A percentile compares a stretch with the other conserved stretches of the same genome.
Conservation (phyloP, 92 coral and sea anemone species). For the Umimayanthus chanpuru region DNA sequence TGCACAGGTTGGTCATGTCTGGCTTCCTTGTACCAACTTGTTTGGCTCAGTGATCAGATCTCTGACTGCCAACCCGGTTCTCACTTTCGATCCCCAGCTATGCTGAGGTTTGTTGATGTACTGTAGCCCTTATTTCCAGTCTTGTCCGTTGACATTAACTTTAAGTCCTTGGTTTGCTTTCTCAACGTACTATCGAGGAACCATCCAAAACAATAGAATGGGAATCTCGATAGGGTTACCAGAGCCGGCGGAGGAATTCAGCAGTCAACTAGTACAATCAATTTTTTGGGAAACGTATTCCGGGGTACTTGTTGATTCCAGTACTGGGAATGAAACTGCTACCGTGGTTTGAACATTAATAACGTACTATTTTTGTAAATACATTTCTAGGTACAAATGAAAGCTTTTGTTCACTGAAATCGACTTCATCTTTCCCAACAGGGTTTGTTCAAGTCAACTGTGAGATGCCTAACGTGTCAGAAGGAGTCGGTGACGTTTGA, state of each 20-base stretch:
- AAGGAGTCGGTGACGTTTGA: conserved; percentile 92
- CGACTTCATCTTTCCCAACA: conserved; percentile 10
- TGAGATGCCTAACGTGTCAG: conserved; percentile 72
- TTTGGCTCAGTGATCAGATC: not conserved
- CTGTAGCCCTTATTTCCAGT: not conserved
- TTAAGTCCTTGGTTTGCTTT: not conserved
- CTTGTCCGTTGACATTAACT: not conserved
- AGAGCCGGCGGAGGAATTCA: too few species aligned
- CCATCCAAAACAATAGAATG: not conserved
- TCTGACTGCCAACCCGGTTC: too few species aligned
- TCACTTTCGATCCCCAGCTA: not conserved
- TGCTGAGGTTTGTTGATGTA: not conserved
- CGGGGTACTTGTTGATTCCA: too few species aligned
- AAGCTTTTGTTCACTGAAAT: too few species aligned
- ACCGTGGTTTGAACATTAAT: too few species aligned
- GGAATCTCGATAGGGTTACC: too few species aligned
- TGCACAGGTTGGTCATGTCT: not conserved
- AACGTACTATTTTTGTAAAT: too few species aligned
- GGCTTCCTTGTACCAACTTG: not conserved
- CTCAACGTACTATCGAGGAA: too few species aligned
- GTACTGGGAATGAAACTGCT: too few species aligned
- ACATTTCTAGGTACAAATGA: too few species aligned
- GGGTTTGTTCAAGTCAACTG: conserved; percentile 98
- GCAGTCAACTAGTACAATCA: too few species aligned
- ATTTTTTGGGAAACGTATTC: too few species aligned